Percentiles rank a stretch among this genome's conserved stretches.
Conservation (phyloP, 1,140 invertebrate species). For the Magallana angulata region DNA sequence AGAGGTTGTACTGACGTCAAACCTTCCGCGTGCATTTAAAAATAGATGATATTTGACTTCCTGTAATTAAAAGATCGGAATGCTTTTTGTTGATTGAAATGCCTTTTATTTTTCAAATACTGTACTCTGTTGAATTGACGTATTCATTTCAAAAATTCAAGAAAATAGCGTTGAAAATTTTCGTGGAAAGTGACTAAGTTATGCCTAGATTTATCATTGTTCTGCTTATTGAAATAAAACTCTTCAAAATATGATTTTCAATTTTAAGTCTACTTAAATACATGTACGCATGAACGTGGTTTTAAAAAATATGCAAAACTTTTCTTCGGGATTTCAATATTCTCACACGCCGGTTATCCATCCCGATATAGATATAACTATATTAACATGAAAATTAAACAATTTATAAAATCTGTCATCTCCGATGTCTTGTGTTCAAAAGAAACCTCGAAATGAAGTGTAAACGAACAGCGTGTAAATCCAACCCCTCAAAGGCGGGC, state of each 20-base stretch:
- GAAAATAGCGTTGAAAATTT: too few species aligned
- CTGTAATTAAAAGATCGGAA: conserved; percentile 26
- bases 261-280: too few species aligned
- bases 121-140: not conserved
- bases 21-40: not conserved
- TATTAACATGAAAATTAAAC: conserved; percentile 25
- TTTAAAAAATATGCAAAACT: too few species aligned
- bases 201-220: too few species aligned
- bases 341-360: not conserved
- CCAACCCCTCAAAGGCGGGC: conserved; percentile 4
- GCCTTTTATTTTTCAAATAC: conserved; percentile 12
- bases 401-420: conserved; percentile 34
- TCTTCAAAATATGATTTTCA: too few species aligned
- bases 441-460: conserved; percentile 20
- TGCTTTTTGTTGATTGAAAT: conserved; percentile 18
- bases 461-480: conserved; percentile 34
- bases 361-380: not conserved
- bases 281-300: too few species aligned
- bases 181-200: too few species aligned
- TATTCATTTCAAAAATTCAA: too few species aligned
- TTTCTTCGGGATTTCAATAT: not conserved
- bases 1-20: conserved; percentile 16
- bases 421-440: conserved; percentile 17
- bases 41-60: conserved; percentile 30
- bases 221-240: too few species aligned